These are phyloP conservation scores for Trissolcus japonicus DNA, from an alignment of 2,888 invertebrate genomes.

Conservation along the genomic window DNA sequence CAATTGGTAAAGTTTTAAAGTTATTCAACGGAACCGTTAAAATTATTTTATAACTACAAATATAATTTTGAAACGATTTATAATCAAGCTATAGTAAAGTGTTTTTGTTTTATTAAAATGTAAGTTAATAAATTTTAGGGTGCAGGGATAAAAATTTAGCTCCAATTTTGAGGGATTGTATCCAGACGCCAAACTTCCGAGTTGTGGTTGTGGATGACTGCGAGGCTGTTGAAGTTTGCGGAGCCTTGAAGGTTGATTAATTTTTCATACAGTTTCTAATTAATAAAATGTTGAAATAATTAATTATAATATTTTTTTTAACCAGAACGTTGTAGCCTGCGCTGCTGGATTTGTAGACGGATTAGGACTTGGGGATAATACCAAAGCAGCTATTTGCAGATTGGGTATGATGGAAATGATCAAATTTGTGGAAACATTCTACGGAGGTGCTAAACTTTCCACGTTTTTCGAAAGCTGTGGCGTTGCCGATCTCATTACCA, in stretches of 20 bases:
- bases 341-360: slow-evolving; percentile 84
- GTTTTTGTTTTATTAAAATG: slow-evolving; percentile 3
- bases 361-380: slow-evolving; percentile 81
- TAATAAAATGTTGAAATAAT: not conserved
- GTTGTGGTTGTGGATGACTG: slow-evolving; percentile 82
- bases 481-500: slow-evolving; percentile 84
- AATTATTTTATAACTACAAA: no score
- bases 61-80: no score
- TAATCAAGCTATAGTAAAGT: no score
- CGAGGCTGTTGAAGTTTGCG: slow-evolving; percentile 83
- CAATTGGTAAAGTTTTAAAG: slow-evolving; percentile 78
- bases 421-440: slow-evolving; percentile 80
- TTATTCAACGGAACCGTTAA: no score
- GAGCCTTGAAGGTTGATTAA: slow-evolving; percentile 78
- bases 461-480: slow-evolving; percentile 85
- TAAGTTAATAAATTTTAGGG: slow-evolving; percentile 63
- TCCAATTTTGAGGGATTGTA: slow-evolving; percentile 79
- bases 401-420: slow-evolving; percentile 84
- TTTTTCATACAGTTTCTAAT: not conserved
- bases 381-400: slow-evolving; percentile 84
- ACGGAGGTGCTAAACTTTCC: slow-evolving; percentile 77
- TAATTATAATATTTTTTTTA: slow-evolving; percentile 17
- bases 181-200: slow-evolving; percentile 82
- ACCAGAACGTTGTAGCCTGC: slow-evolving; percentile 82
- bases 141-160: slow-evolving; percentile 77